Percentiles rank a stretch among this genome's conserved stretches.
phyloP scores from a whole-genome alignment of 2,888 invertebrate genomes.

The Meteorus colon region DNA sequence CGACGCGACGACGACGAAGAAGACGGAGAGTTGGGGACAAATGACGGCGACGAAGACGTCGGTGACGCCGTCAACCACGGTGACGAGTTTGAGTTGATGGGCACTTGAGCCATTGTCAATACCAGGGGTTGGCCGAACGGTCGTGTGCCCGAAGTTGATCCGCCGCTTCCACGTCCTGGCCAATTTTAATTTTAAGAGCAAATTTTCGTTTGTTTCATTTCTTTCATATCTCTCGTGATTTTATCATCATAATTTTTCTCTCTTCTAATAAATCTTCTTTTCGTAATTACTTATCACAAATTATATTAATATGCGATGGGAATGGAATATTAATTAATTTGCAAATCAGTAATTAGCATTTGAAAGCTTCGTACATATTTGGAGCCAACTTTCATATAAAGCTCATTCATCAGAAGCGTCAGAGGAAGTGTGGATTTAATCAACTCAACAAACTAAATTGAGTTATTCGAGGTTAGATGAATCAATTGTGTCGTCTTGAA shows the following conservation, averaged over 20 bases:
- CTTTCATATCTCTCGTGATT: conserved; percentile 22
- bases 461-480: not conserved
- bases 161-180: conserved; percentile 66
- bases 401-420: not conserved
- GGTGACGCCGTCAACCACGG: conserved; percentile 44
- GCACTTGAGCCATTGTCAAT: conserved; percentile 69
- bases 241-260: not conserved
- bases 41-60: not conserved
- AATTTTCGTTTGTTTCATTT: conserved; percentile 32
- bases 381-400: not conserved
- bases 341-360: conserved; percentile 18
- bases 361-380: conserved; percentile 20
- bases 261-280: not conserved
- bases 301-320: not conserved
- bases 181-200: conserved; percentile 50
- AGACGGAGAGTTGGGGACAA: conserved; percentile 37
- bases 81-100: conserved; percentile 58
- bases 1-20: conserved; percentile 53
- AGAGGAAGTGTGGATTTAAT: not conserved
- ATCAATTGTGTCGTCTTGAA: conserved; percentile 3
- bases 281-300: conserved; percentile 6
- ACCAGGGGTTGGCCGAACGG: conserved; percentile 88
- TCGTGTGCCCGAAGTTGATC: conserved; percentile 77
- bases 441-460: conserved; percentile 8
- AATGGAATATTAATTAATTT: not conserved